Evolutionary conservation across 2,797 vertebrate species (phyloP).

Genomic region (Myoxocephalus aenaeus): DNA sequence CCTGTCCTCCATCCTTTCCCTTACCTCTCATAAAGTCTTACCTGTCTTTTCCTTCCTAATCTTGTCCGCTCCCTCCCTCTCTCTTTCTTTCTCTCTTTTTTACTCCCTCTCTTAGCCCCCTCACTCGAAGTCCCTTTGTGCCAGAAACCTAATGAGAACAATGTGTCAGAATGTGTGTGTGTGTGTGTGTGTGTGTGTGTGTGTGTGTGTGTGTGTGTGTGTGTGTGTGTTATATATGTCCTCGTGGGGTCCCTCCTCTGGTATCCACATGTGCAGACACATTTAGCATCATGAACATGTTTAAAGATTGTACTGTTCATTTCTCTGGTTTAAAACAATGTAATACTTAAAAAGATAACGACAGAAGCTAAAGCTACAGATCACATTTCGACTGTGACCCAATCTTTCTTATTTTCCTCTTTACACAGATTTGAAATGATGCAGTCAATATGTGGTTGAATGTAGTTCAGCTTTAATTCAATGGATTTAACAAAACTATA

Average conservation of each 20-base stretch:
- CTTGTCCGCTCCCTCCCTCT: constrained; percentile 6
- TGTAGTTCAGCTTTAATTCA: no score
- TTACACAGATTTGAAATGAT: no score
- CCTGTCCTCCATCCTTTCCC: background rate
- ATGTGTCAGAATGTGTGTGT: constrained; percentile 55
- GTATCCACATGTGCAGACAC: constrained; percentile 2
- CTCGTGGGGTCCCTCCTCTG: no score
- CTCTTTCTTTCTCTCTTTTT: no score
- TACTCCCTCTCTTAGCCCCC: background rate
- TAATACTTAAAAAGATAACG: background rate
- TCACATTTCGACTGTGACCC: no score
- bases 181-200: constrained; percentile 46
- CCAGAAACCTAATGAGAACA: constrained; percentile 77
- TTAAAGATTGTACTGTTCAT: background rate
- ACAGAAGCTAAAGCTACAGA: no score
- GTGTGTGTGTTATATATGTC: constrained; percentile 56
- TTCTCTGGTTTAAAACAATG: background rate
- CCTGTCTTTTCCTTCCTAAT: constrained; percentile 2
- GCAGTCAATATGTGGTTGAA: no score
- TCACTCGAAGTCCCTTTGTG: constrained; percentile 32
- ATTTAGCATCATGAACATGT: background rate
- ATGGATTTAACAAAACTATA: no score
- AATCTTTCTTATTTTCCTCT: no score
- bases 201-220: constrained; percentile 26
- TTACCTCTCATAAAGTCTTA: constrained; percentile 1